These are phyloP conservation scores for Epinephelus cyanopodus DNA, from an alignment of 2,113 vertebrate species.

Conservation along the genomic window DNA sequence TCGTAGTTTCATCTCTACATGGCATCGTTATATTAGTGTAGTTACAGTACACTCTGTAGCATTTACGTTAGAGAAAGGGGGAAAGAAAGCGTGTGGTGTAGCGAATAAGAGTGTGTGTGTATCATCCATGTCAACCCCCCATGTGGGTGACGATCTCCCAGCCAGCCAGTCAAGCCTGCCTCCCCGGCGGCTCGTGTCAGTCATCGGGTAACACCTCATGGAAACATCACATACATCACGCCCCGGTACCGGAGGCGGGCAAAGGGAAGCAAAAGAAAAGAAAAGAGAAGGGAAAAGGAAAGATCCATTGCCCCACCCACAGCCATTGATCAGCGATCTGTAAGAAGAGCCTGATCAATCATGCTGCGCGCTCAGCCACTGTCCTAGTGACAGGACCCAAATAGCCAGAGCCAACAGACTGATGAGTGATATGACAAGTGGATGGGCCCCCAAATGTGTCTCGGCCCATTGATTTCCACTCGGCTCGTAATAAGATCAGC, in stretches of 20 bases:
- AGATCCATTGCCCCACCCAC: slow-evolving; percentile 77
- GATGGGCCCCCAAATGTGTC: slow-evolving; percentile 92
- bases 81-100: not conserved
- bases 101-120: not conserved
- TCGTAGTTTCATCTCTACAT: too few species aligned
- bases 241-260: slow-evolving; percentile 1
- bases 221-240: slow-evolving; percentile 69
- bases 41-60: too few species aligned
- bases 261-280: slow-evolving; percentile 36
- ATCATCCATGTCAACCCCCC: slow-evolving; percentile 73
- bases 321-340: slow-evolving; percentile 94
- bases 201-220: slow-evolving; percentile 61
- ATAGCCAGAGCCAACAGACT: slow-evolving; percentile 91
- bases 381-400: slow-evolving; percentile 91
- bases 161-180: slow-evolving; percentile 58
- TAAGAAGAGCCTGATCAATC: slow-evolving; percentile 93
- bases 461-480: slow-evolving; percentile 99
- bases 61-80: not conserved
- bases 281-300: slow-evolving; percentile 43
- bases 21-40: not conserved
- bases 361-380: slow-evolving; percentile 85
- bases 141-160: slow-evolving; percentile 73
- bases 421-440: slow-evolving; percentile 99
- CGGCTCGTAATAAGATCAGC: slow-evolving; percentile 94
- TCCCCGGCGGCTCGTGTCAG: slow-evolving; percentile 81